phyloP scores from a whole-genome alignment of 2,888 invertebrate species.

The Lochmaea crataegi region DNA sequence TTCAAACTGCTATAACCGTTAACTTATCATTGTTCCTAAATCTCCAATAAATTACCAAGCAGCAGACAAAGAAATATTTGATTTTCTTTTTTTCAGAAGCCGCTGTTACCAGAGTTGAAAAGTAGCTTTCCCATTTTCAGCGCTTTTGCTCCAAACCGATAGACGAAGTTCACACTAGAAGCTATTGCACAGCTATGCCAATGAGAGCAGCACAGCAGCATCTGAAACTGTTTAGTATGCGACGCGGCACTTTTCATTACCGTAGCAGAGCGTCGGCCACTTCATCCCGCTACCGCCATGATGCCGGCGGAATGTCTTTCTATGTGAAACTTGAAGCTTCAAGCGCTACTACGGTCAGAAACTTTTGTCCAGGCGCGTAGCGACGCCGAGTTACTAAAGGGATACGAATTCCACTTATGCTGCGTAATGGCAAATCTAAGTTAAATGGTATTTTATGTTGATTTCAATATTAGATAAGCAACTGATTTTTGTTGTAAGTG shows the following conservation, averaged over 20 bases:
- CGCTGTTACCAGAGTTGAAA: conserved; percentile 12
- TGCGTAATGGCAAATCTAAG: too few relatives aligned
- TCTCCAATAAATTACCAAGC: too few relatives aligned
- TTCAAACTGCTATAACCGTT: too few relatives aligned
- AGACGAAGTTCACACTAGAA: conserved; percentile 9
- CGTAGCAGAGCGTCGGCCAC: conserved; percentile 64
- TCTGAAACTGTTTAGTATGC: conserved; percentile 69
- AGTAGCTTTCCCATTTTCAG: conserved; percentile 26
- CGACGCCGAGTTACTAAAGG: background rate
- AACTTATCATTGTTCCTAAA: too few relatives aligned
- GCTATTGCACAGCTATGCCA: conserved; percentile 10
- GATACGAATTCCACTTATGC: background rate
- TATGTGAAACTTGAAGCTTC: conserved; percentile 49
- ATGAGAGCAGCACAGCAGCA: conserved; percentile 12
- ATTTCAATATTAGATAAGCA: too few relatives aligned
- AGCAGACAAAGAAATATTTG: too few relatives aligned
- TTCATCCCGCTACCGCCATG: conserved; percentile 53
- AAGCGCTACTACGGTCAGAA: conserved; percentile 14
- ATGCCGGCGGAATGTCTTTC: conserved; percentile 38
- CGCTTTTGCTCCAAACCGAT: conserved; percentile 15
- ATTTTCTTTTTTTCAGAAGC: background rate
- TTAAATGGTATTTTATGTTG: too few relatives aligned
- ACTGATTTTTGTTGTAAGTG: too few relatives aligned
- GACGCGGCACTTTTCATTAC: conserved; percentile 72
- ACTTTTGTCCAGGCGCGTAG: conserved; percentile 3